Conservation (phyloP, 1,140 invertebrate species). For the Hestina assimilis region DNA sequence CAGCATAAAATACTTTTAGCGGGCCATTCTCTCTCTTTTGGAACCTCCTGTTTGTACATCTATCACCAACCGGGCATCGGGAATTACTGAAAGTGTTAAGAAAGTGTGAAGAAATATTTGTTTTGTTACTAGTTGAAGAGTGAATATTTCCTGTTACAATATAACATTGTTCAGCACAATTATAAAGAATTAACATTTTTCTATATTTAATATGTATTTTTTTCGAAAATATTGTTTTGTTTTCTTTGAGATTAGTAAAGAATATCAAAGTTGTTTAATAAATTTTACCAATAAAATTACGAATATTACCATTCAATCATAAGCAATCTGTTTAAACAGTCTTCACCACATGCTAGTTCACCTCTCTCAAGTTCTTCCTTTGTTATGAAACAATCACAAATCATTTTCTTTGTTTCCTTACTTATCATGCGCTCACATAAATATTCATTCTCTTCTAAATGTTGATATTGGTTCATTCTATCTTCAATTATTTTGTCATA, state of each 20-base stretch:
- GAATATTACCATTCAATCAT: conserved; percentile 97
- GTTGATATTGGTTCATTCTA: conserved; percentile 87
- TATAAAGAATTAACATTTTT: no score
- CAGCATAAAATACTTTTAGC: conserved; percentile 93
- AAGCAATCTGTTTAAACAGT: conserved; percentile 97
- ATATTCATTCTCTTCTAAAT: conserved; percentile 92
- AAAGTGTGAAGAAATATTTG: no score
- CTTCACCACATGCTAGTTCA: conserved; percentile 94
- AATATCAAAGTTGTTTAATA: not conserved
- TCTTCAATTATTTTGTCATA: conserved; percentile 82
- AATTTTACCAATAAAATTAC: not conserved
- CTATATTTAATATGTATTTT: no score
- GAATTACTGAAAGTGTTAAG: conserved; percentile 84
- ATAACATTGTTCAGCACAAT: no score
- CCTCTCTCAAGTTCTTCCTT: conserved; percentile 91
- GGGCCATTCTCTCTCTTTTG: conserved; percentile 92
- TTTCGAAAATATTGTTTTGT: no score
- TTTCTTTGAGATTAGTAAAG: no score
- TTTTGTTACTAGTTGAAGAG: no score
- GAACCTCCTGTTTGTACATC: conserved; percentile 97
- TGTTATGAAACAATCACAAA: conserved; percentile 95
- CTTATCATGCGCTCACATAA: conserved; percentile 87
- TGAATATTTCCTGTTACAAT: no score
- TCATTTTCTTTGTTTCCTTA: conserved; percentile 95
- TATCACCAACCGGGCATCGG: conserved; percentile 90